Base-by-base conservation (phyloP, 2,113 vertebrate species). In the Ramphastos sulfuratus region DNA sequence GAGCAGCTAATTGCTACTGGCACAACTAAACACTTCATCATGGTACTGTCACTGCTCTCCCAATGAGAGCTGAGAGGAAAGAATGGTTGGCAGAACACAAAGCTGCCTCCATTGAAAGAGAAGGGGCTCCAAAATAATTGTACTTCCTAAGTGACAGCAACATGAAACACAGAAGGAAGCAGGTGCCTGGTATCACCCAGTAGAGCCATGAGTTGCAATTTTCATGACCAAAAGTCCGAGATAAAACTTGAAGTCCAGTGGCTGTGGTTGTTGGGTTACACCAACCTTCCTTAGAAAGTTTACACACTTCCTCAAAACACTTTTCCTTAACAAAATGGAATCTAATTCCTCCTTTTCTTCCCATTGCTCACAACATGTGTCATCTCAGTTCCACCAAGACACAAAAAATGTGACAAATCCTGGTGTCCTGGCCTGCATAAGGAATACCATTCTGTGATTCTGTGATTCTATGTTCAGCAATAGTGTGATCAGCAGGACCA, bases 1-100 rank as follows among this genome's bases (percentile, higher is more conserved):
- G 58, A 87, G 71, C 31, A 94, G 66, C 37, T 87, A 91, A 83
- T 91, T 89, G 56, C 63, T 87, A 59, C 35, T 66, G 72, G 67
- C 31, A 65, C 17, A 55, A 79, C 42, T 64, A 63, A 87, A 80
- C 42, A 61, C 39, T 94, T 87, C 44, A 83, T 92, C 44, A 21
- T 6, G 9, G 18, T 16, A 39, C 60, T 73, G 75, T 70, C 59
- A 70, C 35, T 73, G 71, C 60, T 70, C 58, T 89, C 75, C 35
- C 59, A 60, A 10, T 24, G 75, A 67, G 28, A 72, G 30, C 17
- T 25, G 17, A 86, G 19, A 87, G 50, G 28, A 76, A 93, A 69
- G 39, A 72, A 12, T 31, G n/a, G 24, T 10, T 35, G 14, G 9
- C 33, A 50, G 74, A 79, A 67, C 12, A 23, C 24, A 65, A 46